phyloP scores from a whole-genome alignment of 2,113 vertebrate species.

The Phylloscopus trochiloides region DNA sequence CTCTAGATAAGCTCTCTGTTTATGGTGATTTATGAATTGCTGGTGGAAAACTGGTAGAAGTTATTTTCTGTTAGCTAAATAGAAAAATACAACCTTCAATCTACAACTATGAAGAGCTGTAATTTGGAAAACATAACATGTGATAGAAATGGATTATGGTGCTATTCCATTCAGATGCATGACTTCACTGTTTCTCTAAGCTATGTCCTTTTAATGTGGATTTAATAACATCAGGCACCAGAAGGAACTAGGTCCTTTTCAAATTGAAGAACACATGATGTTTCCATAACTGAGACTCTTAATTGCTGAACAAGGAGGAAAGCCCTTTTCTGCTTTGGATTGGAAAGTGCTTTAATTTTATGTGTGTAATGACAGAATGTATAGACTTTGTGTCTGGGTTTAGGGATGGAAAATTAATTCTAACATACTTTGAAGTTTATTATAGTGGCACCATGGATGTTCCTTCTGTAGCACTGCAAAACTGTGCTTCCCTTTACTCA shows the following conservation, averaged over 20 bases:
- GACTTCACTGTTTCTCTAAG: not conserved
- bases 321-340: not conserved
- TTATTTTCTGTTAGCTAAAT: conserved; percentile 2
- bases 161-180: not conserved
- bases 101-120: not conserved
- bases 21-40: conserved; percentile 2
- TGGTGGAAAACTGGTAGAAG: not conserved
- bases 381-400: not conserved
- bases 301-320: not conserved
- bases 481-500: not conserved
- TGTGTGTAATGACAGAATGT: not conserved
- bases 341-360: conserved; percentile 12
- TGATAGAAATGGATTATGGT: not conserved
- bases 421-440: not conserved
- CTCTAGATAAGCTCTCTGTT: not conserved
- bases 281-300: not conserved
- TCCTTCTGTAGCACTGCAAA: not conserved
- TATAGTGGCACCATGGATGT: not conserved
- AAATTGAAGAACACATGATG: not conserved
- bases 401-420: not conserved
- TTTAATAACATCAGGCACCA: not conserved
- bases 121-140: conserved; percentile 16
- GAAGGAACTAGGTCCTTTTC: not conserved
- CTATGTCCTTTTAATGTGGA: not conserved
- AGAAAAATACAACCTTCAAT: conserved; percentile 17